Evolutionary conservation across 1,140 invertebrate species (phyloP), one percentile per base, ranked within the genome.

Genomic region (Drosophila kikkawai): DNA sequence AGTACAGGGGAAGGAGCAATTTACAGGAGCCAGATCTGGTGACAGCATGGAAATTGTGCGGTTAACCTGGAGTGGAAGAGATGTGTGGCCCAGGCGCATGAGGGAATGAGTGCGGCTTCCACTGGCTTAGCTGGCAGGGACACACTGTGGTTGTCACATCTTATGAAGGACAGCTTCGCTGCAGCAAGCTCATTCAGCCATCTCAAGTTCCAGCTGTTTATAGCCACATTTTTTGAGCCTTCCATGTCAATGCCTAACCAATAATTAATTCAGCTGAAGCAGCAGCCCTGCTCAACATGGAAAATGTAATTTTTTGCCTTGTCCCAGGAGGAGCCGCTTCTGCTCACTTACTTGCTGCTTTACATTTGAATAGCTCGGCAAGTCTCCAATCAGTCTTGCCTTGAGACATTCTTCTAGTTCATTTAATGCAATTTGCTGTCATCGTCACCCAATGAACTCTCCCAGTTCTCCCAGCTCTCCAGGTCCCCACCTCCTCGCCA

Each of bases 341-440:
- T 70, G 67, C 42, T 73, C 51, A 58, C 51, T 73, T 59, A 36
- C 45, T 59, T 4, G 12, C 55, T 59, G 36, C 63, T 67, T 51
- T 34, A 19, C 66, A 68, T 50, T 51, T 66, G 66, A 50, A 67
- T 68, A 19, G 44, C 61, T 41, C 63, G 37, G 32, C 39, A 47
- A 44, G 67, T 70, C 67, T 57, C 67, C 68, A 73, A 73, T 73
- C 67, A 73, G 69, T 73, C 67, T 71, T 70, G 67, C 69, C 67
- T 48, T 47, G 53, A 73, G 69, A 70, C 67, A 48, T 65, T 51
- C 74, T 73, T 73, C 69, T 73, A 75, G 74, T 67, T 58, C 64
- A 78, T 78, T 78, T 77, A 78, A 78, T 78, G 75, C 75, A 78
- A 69, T 77, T 78, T 47, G 64, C 64, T 77, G 55, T 61, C 75